These are phyloP conservation scores for Drosophila mimica DNA, from an alignment of 2,888 invertebrate genomes.

Conservation along the genomic window DNA sequence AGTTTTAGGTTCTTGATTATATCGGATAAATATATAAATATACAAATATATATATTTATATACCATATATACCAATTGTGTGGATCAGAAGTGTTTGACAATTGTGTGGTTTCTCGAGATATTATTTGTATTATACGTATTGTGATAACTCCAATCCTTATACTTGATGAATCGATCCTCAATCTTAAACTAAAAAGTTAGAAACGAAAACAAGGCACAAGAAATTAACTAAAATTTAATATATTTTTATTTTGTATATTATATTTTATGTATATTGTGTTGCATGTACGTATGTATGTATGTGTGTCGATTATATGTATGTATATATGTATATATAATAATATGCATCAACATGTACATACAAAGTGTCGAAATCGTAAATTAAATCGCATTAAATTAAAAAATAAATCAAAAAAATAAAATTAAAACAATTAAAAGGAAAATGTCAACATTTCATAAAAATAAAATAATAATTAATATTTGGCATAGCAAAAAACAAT, in stretches of 20 bases:
- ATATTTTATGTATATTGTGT: constrained; percentile 62
- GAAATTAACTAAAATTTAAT: constrained; percentile 54
- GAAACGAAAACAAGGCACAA: constrained; percentile 48
- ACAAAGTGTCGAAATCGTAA: constrained; percentile 62
- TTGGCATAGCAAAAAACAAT: constrained; percentile 34
- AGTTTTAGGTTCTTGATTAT: constrained; percentile 43
- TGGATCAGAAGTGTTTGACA: constrained; percentile 43
- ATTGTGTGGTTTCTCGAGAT: constrained; percentile 20
- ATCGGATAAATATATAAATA: constrained; percentile 57
- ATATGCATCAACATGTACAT: constrained; percentile 37
- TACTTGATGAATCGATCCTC: constrained; percentile 32
- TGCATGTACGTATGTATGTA: constrained; percentile 35
- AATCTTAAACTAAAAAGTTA: constrained; percentile 30
- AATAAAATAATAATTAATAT: constrained; percentile 33
- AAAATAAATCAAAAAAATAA: constrained; percentile 40
- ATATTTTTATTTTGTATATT: constrained; percentile 62
- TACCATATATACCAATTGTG: constrained; percentile 15
- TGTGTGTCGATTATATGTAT: constrained; percentile 43
- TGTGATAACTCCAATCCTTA: constrained; percentile 37
- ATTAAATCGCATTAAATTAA: constrained; percentile 50
- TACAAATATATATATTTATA: background rate
- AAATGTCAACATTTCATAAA: constrained; percentile 43
- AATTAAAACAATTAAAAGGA: constrained; percentile 35
- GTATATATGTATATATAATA: constrained; percentile 10
- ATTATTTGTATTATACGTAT: constrained; percentile 5